A percentile compares a stretch with the other conserved stretches of the same genome.
Conservation (phyloP, 2,113 vertebrate species). For the Archilochus colubris region DNA sequence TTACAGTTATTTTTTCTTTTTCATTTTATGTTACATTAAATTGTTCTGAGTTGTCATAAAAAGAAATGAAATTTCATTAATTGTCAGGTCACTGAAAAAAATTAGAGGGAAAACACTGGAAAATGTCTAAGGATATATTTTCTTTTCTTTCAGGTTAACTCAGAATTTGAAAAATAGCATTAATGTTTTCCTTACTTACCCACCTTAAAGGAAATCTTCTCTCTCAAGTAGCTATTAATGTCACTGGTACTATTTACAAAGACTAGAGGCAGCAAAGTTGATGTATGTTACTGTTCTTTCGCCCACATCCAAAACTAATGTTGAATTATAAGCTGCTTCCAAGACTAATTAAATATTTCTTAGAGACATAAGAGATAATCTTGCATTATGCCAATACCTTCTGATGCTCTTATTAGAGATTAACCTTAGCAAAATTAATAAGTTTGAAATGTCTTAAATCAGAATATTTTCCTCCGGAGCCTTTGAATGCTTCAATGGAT, state of each 20-base stretch:
- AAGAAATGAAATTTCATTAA: background rate
- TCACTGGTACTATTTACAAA: background rate
- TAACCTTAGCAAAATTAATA: slow-evolving; percentile 43
- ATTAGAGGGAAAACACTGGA: background rate
- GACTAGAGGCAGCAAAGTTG: background rate
- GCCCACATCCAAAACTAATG: background rate
- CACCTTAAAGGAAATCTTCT: background rate
- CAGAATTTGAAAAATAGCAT: background rate
- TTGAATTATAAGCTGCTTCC: slow-evolving; percentile 7
- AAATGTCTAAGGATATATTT: background rate
- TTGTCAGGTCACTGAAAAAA: background rate
- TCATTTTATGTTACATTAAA: background rate
- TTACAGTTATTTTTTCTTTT: background rate
- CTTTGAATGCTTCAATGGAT: slow-evolving; percentile 68
- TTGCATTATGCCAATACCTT: background rate
- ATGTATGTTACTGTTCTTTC: background rate
- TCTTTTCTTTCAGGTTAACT: background rate
- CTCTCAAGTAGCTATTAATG: background rate
- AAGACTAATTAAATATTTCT: slow-evolving; percentile 23
- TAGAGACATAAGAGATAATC: background rate
- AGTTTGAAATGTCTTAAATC: slow-evolving; percentile 60
- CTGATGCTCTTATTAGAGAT: background rate
- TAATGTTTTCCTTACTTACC: background rate
- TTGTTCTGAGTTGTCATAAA: background rate
- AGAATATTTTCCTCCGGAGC: slow-evolving; percentile 55